Conservation (phyloP, 2,888 invertebrate species). For the Yponomeuta evonymella region DNA sequence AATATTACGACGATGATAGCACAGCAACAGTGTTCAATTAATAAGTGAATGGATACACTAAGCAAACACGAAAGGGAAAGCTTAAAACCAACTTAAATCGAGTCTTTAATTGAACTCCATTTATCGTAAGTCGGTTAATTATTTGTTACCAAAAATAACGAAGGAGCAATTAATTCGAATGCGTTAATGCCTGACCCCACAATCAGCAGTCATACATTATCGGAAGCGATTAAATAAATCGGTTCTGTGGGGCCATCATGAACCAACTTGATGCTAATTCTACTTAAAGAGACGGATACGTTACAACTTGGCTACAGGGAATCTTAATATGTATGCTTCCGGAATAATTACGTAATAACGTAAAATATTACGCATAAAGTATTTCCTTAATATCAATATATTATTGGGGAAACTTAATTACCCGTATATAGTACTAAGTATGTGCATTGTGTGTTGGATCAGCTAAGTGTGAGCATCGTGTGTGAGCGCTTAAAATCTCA, state of each 20-base stretch:
- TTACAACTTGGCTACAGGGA: too few relatives aligned
- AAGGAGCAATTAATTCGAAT: constrained; percentile 13
- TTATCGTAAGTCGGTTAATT: background rate
- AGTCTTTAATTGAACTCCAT: background rate
- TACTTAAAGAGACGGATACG: too few relatives aligned
- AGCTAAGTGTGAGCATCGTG: too few relatives aligned
- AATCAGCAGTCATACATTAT: constrained; percentile 53
- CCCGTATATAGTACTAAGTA: too few relatives aligned
- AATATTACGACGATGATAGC: background rate
- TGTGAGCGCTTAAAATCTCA: too few relatives aligned
- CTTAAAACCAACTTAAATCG: background rate
- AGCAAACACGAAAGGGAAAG: background rate
- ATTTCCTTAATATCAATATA: too few relatives aligned
- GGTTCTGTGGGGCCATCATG: constrained; percentile 30
- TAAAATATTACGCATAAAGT: too few relatives aligned
- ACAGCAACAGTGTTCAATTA: background rate
- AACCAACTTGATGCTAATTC: background rate
- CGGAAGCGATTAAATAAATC: constrained; percentile 52
- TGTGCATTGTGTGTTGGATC: too few relatives aligned
- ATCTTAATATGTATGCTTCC: too few relatives aligned
- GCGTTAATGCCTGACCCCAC: constrained; percentile 18
- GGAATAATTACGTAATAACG: too few relatives aligned
- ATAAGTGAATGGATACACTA: background rate
- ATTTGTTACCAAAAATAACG: constrained; percentile 3
- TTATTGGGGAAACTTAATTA: too few relatives aligned